Percentiles rank a stretch among this genome's conserved stretches.
Evolutionary conservation across 2,797 vertebrate genomes (phyloP).

Genomic region (Girardinus metallicus): DNA sequence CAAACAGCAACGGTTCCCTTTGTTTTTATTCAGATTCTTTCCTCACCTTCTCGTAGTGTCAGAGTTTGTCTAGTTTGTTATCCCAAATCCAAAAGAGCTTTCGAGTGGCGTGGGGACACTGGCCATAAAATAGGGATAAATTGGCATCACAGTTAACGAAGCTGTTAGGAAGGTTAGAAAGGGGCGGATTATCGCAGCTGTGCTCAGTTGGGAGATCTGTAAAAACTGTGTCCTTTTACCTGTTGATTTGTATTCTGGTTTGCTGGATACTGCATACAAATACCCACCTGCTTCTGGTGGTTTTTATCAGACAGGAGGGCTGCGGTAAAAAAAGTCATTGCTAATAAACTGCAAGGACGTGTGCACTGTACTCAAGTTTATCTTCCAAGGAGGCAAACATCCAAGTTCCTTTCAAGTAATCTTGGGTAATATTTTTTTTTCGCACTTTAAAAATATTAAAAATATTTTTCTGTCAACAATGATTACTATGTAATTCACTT

Average conservation of each 20-base stretch:
- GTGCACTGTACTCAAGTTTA: neutral
- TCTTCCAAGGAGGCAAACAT: neutral
- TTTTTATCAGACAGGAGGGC: slow-evolving; percentile 21
- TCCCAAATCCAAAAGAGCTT: slow-evolving; percentile 68
- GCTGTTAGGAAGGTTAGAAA: slow-evolving; percentile 51
- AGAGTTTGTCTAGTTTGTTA: slow-evolving; percentile 61
- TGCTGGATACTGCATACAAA: slow-evolving; percentile 44
- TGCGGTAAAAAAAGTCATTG: slow-evolving; percentile 64
- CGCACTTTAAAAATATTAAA: neutral
- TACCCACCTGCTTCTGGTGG: slow-evolving; percentile 59
- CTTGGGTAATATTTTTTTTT: neutral
- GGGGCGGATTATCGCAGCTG: slow-evolving; percentile 58
- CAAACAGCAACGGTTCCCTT: slow-evolving; percentile 85
- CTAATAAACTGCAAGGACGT: slow-evolving; percentile 48
- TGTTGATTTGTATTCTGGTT: slow-evolving; percentile 64
- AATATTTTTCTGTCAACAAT: neutral
- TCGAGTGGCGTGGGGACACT: slow-evolving; percentile 77
- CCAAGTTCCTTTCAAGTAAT: neutral
- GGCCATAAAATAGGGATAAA: slow-evolving; percentile 85
- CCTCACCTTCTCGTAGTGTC: slow-evolving; percentile 61
- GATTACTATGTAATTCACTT: neutral
- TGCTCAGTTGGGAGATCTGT: slow-evolving; percentile 49
- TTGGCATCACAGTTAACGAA: slow-evolving; percentile 74
- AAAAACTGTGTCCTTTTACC: slow-evolving; percentile 48
- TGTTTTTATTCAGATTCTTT: slow-evolving; percentile 68